Base-by-base conservation (phyloP, 2,113 vertebrate genomes). In the Notarius lentiginosus region DNA sequence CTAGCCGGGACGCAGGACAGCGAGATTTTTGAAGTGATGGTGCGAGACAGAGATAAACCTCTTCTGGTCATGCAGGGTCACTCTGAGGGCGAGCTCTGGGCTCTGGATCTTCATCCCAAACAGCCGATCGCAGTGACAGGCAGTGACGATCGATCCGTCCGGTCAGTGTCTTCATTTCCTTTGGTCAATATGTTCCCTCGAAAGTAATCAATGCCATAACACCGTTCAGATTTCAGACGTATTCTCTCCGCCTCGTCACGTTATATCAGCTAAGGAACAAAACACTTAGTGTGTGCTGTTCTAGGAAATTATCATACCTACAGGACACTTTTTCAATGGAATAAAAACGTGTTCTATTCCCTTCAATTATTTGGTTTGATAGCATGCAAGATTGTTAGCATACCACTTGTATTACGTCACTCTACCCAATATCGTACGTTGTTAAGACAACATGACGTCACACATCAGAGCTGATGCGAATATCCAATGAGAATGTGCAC, bases 31-130 rank as follows among this genome's bases (percentile, higher is more conserved):
- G 98, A 99, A 93, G 97, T 99, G 91, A 97, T 98, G 61, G 98
- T 99, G 17, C 92, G 98, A 56, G 98, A 99, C 83, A 93, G 97
- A 75, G 98, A 99, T 92, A 99, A 99, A 85, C 98, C 98, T 0
- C 94, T 99, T 92, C 91, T 99, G 41, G 96, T 99, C 88, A 97
- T 99, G 95, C 98, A 99, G 92, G 97, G 98, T 61, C 98, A 99
- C 92, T 98, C 98, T 0, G 98, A 99, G 92, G 98, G 98, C 0
- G 98, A 99, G 91, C 97, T 99, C 84, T 99, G 98, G 98, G 98
- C 97, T 0, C 93, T 99, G 75, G 97, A 96, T 0, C 92, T 98
- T 49, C 98, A 99, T 83, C 98, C 98, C 84, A 99, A 98, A 92
- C 98, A 99, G 87, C 97, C 97, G 0, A 94, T 99, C 72, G 98